Conservation (phyloP, 2,113 vertebrate species). For the Petrocephalus microphthalmus region DNA sequence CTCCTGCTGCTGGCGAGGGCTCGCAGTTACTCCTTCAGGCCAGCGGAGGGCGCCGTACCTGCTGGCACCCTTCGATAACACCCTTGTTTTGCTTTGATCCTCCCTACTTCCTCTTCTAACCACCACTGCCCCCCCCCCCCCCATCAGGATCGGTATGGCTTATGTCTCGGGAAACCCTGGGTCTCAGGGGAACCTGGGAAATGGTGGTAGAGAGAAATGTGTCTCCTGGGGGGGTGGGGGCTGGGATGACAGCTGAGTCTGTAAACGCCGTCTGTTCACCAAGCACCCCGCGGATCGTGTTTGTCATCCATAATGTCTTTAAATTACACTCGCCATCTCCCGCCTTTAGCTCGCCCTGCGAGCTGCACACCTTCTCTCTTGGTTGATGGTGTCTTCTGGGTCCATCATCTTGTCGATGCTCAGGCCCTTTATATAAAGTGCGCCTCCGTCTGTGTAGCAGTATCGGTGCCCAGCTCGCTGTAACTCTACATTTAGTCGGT, state of each 20-base stretch:
- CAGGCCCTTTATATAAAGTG: background rate
- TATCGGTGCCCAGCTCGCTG: background rate
- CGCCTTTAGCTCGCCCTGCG: background rate
- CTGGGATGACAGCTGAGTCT: background rate
- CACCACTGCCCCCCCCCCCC: background rate
- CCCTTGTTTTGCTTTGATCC: background rate
- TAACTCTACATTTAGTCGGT: conserved; percentile 34
- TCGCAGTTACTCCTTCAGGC: background rate
- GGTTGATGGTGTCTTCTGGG: background rate
- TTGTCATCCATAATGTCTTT: background rate
- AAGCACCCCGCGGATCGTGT: background rate
- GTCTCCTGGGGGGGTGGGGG: background rate
- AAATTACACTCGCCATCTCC: background rate
- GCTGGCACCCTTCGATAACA: background rate
- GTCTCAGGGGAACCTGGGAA: background rate
- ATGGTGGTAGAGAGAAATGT: background rate
- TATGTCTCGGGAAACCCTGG: background rate
- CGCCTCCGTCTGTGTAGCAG: background rate
- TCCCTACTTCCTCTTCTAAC: background rate
- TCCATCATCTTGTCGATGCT: background rate
- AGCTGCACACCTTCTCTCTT: background rate
- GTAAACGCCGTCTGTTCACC: background rate
- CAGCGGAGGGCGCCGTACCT: background rate
- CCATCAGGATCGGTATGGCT: background rate
- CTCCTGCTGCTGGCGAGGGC: background rate